Base-by-base conservation (phyloP, 2,797 vertebrate genomes). In the Pygocentrus nattereri region DNA sequence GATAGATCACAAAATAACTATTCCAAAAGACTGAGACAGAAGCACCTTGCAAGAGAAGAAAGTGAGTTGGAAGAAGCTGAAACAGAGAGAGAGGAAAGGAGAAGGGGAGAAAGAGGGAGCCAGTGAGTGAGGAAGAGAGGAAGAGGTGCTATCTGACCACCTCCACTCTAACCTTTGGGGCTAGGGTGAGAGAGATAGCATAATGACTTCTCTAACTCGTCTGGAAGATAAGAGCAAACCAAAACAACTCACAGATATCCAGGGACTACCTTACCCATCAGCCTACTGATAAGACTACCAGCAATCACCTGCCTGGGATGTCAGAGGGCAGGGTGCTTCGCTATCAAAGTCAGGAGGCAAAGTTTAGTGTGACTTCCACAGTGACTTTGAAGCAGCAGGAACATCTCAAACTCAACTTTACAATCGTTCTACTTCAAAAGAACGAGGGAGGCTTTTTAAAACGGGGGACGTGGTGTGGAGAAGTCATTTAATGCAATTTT, bases 91-190 rank as follows among this genome's bases (percentile, higher is more conserved):
- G 49, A 18, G 49, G 1, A 16, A 15, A 19, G 3, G 49, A 16
- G 47, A 49, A 74, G 61, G 31, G 44, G 65, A 72, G 71, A 71
- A 64, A 56, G 47, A 59, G 58, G 13, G 10, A 25, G 10, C 0
- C n/a, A 25, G 12, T 13, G 0, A 30, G 23, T 6, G 15, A 62
- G 13, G 15, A 59, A 61, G 71, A 58, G 64, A 49, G 34, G 5
- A 64, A 70, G 27, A 19, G 27, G 13, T 34, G 4, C 68, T 76
- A 78, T 76, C 74, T 77, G 78, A 65, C 69, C 38, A 31, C 59
- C 62, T 79, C 69, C 76, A 80, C 44, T 54, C 73, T 68, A 74
- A 76, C 84, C 84, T 85, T 85, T 44, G 74, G 80, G 84, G 74
- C 38, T n/a, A 67, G 61, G 44, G 78, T 19, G 68, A 80, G 73